phyloP scores from a whole-genome alignment of 2,888 invertebrate species.

The Agonopterix heracliana region DNA sequence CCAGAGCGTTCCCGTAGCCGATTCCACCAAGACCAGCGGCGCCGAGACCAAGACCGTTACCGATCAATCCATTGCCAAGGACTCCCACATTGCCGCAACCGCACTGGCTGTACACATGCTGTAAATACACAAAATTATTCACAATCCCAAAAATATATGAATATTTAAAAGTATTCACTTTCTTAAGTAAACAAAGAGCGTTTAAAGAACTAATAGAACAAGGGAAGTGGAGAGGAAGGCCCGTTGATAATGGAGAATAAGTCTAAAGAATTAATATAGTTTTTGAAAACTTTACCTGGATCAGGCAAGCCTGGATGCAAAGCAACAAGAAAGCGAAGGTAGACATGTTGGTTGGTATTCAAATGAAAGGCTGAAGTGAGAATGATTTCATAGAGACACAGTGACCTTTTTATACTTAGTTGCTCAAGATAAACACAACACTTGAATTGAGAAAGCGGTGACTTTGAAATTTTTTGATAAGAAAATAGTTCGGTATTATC shows the following conservation, averaged over 20 bases:
- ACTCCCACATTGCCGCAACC: not conserved
- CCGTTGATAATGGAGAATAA: too few species aligned
- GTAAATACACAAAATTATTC: not conserved
- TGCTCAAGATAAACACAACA: not conserved
- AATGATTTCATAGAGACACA: not conserved
- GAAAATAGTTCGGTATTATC: not conserved
- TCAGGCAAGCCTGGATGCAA: constrained; percentile 28
- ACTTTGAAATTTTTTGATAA: not conserved
- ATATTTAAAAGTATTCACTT: too few species aligned
- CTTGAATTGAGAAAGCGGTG: too few species aligned
- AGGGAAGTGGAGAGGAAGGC: too few species aligned
- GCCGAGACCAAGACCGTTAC: not conserved
- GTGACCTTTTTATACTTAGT: not conserved
- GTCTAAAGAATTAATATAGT: too few species aligned
- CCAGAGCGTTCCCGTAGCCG: too few species aligned
- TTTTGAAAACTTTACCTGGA: constrained; percentile 21
- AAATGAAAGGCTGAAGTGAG: not conserved
- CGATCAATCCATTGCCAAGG: too few species aligned
- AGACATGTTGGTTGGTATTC: constrained; percentile 21
- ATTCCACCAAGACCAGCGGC: too few species aligned
- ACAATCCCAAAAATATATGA: not conserved
- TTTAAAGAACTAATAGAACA: too few species aligned
- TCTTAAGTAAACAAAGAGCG: too few species aligned
- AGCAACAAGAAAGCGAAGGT: constrained; percentile 25
- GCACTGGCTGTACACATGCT: not conserved